A percentile compares a stretch with the other conserved stretches of the same genome.
These are phyloP conservation scores for Pterocles orientalis DNA, from an alignment of 2,113 vertebrate genomes.

Conservation along the genomic window DNA sequence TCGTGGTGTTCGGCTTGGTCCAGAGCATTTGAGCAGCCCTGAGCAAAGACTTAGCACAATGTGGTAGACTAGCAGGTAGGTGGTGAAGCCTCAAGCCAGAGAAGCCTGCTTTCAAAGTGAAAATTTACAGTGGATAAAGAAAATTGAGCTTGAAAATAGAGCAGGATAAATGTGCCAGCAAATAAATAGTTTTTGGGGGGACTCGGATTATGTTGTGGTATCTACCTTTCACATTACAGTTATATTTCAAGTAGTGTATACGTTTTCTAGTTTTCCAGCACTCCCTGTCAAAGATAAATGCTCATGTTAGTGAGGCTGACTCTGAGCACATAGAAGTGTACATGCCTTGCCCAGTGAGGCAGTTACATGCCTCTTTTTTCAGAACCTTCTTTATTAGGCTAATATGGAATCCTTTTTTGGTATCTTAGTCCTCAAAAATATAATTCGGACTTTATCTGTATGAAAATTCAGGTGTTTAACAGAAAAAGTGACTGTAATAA, in stretches of 20 bases:
- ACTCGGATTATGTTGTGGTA: background rate
- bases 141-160: background rate
- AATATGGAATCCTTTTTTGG: background rate
- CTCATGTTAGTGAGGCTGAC: background rate
- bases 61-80: background rate
- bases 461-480: background rate
- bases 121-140: background rate
- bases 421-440: background rate
- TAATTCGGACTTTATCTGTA: background rate
- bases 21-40: background rate
- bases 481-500: background rate
- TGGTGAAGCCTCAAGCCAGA: background rate
- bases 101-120: background rate
- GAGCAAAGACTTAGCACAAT: background rate
- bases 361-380: background rate
- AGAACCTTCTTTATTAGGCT: background rate
- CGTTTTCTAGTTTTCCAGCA: background rate
- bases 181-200: background rate
- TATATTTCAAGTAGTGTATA: background rate
- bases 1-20: background rate
- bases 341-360: fast-evolving
- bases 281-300: background rate
- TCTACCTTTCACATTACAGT: background rate
- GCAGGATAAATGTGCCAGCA: background rate
- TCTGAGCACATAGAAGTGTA: background rate